These are phyloP conservation scores for Physeter macrocephalus DNA, from an alignment of 2,113 vertebrate genomes.

Conservation along the genomic window DNA sequence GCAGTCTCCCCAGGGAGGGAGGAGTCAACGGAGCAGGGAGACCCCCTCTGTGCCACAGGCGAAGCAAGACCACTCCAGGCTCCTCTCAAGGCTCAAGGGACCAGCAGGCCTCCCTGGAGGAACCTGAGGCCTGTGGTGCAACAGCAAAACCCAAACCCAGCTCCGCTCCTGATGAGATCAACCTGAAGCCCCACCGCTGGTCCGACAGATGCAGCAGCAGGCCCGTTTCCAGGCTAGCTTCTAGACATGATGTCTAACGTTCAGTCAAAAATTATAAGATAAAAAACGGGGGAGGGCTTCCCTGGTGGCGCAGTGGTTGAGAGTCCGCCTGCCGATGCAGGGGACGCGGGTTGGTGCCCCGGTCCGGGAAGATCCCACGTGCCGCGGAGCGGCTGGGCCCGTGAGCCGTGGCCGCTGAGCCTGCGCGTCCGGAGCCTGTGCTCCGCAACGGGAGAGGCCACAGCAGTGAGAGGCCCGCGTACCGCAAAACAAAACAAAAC, in stretches of 20 bases:
- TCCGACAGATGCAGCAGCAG: neutral
- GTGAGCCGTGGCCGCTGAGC: no score
- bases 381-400: no score
- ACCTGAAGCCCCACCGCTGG: fast-evolving
- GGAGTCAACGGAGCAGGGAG: no score
- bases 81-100: neutral
- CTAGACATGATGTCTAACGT: neutral
- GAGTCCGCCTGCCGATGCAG: no score
- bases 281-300: no score
- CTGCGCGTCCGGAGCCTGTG: no score
- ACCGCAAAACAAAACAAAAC: no score
- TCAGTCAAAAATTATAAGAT: neutral
- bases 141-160: neutral
- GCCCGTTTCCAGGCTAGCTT: neutral
- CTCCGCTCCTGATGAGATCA: neutral
- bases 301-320: no score
- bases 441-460: no score
- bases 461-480: no score
- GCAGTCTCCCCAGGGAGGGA: neutral
- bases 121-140: neutral
- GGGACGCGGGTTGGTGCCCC: no score
- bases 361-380: no score
- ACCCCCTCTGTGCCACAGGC: neutral
- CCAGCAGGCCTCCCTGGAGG: neutral
- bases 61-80: neutral